Evolutionary conservation across 2,113 vertebrate genomes (phyloP).

Genomic region (Pelvicachromis taeniatus): DNA sequence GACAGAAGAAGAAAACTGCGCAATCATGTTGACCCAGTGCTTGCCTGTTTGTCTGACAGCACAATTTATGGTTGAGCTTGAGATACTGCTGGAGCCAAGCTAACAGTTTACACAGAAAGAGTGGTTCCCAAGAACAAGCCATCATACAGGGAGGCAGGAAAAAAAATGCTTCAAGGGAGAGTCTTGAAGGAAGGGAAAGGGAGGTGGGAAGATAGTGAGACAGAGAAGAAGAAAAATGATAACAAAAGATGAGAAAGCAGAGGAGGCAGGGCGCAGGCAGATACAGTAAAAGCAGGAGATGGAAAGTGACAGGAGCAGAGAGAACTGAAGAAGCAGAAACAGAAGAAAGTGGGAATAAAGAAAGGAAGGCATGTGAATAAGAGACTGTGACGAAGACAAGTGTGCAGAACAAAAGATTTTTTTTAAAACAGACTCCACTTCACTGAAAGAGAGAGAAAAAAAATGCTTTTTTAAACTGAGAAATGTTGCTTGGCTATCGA

Average conservation of each 20-base stretch:
- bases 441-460: neutral
- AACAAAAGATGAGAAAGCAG: neutral
- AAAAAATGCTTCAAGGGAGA: neutral
- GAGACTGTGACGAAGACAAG: neutral
- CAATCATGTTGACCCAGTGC: slow-evolving; percentile 6
- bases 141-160: neutral
- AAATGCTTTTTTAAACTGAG: neutral
- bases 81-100: slow-evolving; percentile 33
- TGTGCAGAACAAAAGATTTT: neutral
- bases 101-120: slow-evolving; percentile 35
- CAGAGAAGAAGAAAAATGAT: neutral
- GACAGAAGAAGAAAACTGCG: neutral
- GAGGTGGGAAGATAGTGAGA: slow-evolving; percentile 6
- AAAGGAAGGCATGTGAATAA: neutral
- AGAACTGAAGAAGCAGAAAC: neutral
- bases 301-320: neutral
- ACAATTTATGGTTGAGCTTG: slow-evolving; percentile 28
- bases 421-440: neutral
- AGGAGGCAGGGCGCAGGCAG: neutral
- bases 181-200: slow-evolving; percentile 5
- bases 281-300: neutral
- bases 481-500: neutral
- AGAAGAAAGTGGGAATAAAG: neutral
- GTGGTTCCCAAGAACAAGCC: slow-evolving; percentile 43
- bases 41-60: slow-evolving; percentile 24